These are phyloP conservation scores for Clistopyga incitator DNA, from an alignment of 2,888 invertebrate genomes.

Conservation along the genomic window DNA sequence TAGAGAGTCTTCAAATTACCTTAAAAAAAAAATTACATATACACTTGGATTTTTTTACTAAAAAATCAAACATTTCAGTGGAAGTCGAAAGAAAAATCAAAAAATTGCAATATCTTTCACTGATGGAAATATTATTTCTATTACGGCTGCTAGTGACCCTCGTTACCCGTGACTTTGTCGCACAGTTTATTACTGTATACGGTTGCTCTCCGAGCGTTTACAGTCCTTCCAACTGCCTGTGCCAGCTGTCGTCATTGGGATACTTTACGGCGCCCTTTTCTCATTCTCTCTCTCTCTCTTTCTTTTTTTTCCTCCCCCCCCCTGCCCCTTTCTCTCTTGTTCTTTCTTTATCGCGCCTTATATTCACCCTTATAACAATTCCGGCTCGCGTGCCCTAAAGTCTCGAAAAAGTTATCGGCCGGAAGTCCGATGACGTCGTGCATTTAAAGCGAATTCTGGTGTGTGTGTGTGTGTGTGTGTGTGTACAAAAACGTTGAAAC, in stretches of 20 bases:
- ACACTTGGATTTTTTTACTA: no score
- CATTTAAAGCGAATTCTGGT: constrained; percentile 41
- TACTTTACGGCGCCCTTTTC: constrained; percentile 65
- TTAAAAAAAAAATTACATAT: no score
- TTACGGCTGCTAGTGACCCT: not conserved
- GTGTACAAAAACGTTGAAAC: not conserved
- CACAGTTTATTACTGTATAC: not conserved
- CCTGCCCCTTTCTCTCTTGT: constrained; percentile 7
- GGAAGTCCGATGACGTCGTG: constrained; percentile 63
- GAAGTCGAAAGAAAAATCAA: no score
- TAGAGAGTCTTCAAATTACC: no score
- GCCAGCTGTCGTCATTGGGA: constrained; percentile 69
- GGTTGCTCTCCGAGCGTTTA: not conserved
- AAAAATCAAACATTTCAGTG: no score
- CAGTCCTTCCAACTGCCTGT: constrained; percentile 68
- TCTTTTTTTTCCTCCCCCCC: constrained; percentile 4
- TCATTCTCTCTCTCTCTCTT: not conserved
- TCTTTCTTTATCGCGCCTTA: constrained; percentile 43
- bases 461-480: no score
- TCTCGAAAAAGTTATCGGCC: constrained; percentile 53
- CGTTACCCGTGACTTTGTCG: not conserved
- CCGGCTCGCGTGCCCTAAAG: constrained; percentile 54
- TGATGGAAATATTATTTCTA: no score
- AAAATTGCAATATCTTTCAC: no score
- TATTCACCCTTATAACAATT: constrained; percentile 44